Conservation (phyloP, 2,113 vertebrate species). For the Chaetodon trifascialis region DNA sequence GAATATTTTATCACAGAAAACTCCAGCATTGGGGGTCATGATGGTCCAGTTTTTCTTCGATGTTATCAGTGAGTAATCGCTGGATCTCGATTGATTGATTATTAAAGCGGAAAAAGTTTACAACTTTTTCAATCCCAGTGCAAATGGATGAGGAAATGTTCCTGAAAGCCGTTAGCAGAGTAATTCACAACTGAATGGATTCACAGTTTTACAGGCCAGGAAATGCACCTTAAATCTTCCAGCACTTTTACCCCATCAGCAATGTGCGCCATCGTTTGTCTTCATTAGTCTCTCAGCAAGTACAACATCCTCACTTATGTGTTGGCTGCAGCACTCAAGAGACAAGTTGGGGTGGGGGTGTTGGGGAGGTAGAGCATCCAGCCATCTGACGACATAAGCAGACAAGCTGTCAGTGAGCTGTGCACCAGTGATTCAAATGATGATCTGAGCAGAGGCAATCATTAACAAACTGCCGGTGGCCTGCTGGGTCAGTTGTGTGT, state of each 20-base stretch:
- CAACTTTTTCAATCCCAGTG: background rate
- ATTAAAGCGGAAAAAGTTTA: background rate
- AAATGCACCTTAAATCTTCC: slow-evolving; percentile 21
- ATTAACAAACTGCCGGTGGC: slow-evolving; percentile 56
- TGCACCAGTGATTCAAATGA: slow-evolving; percentile 39
- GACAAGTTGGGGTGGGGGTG: background rate
- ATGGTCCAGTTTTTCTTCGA: background rate
- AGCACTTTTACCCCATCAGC: slow-evolving; percentile 35
- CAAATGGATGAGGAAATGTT: slow-evolving; percentile 23
- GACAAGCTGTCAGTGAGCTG: slow-evolving; percentile 43
- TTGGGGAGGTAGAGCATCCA: background rate
- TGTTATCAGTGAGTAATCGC: background rate
- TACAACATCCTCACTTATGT: slow-evolving; percentile 42
- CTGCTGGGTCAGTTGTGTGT: slow-evolving; percentile 48
- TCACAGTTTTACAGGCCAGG: slow-evolving; percentile 24
- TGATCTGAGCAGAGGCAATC: slow-evolving; percentile 58
- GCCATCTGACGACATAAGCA: slow-evolving; percentile 39
- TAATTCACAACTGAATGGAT: slow-evolving; percentile 44
- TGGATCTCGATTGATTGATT: background rate
- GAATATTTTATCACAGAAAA: background rate
- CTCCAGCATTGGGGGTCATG: background rate
- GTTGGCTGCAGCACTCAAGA: background rate
- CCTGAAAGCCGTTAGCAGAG: slow-evolving; percentile 35
- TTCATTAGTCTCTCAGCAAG: slow-evolving; percentile 58
- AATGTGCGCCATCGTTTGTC: slow-evolving; percentile 49